These are phyloP conservation scores for Ptychobarbus kaznakovi DNA, from an alignment of 2,797 vertebrate species.

Conservation along the genomic window DNA sequence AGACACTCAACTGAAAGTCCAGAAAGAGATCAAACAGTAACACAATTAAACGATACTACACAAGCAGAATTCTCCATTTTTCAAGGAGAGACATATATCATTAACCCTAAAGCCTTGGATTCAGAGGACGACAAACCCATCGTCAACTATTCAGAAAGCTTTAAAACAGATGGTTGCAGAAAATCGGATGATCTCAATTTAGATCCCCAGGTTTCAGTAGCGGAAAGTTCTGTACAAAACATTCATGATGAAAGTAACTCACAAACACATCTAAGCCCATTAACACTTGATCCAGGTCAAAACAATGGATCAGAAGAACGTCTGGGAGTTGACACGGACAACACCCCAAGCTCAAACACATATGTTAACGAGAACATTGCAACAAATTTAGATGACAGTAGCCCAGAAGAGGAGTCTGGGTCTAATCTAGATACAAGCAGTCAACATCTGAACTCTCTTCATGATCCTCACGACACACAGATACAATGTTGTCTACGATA, in stretches of 20 bases:
- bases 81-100: not conserved
- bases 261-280: not conserved
- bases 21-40: not conserved
- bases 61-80: not conserved
- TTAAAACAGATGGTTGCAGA: not conserved
- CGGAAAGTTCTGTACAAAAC: constrained; percentile 2
- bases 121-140: not conserved
- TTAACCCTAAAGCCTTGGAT: constrained; percentile 8
- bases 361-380: constrained; percentile 34
- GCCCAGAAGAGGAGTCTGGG: not conserved
- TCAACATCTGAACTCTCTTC: constrained; percentile 16
- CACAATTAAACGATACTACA: not conserved
- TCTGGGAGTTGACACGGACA: not conserved
- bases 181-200: not conserved
- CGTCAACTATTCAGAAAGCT: not conserved
- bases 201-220: not conserved
- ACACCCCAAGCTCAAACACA: not conserved
- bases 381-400: constrained; percentile 41
- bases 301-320: constrained; percentile 6
- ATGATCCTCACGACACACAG: not conserved
- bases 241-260: constrained; percentile 23
- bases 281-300: constrained; percentile 14
- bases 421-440: constrained; percentile 21
- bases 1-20: not conserved
- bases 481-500: not conserved